A percentile compares a stretch with the other conserved stretches of the same genome.
phyloP scores from a whole-genome alignment of 2,797 vertebrate genomes.

The Smutsia temminckii region DNA sequence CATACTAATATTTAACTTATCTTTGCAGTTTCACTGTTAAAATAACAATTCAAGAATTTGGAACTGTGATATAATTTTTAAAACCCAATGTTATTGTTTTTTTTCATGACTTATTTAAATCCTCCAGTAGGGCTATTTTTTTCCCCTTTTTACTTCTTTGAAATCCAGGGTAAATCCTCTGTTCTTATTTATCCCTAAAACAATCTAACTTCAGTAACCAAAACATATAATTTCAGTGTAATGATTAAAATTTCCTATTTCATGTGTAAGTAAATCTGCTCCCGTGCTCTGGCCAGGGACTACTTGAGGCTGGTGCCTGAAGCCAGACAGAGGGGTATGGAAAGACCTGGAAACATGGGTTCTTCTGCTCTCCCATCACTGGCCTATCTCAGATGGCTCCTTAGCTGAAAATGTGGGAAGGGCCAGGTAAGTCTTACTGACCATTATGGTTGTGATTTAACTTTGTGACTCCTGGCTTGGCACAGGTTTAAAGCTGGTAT shows the following conservation, averaged over 20 bases:
- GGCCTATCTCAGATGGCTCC: not conserved
- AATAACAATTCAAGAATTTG: not conserved
- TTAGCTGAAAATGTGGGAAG: not conserved
- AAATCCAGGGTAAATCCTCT: not conserved
- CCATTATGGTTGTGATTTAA: not conserved
- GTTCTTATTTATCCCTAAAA: not conserved
- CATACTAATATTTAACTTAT: not conserved
- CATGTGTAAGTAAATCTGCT: not conserved
- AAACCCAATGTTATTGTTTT: not conserved
- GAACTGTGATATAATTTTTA: not conserved
- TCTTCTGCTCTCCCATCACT: not conserved
- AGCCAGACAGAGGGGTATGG: not conserved
- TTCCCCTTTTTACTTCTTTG: not conserved
- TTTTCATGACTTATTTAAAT: not conserved
- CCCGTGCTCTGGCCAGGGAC: accelerated
- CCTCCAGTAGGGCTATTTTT: not conserved
- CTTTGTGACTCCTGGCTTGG: not conserved
- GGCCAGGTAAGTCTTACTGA: not conserved
- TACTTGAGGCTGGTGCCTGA: not conserved
- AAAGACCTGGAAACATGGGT: no score
- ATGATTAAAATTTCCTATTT: not conserved
- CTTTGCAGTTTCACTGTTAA: not conserved
- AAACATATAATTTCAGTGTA: not conserved
- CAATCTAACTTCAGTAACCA: not conserved
- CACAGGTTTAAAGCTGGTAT: not conserved